These are phyloP conservation scores for Turdus rufiventris DNA, from an alignment of 2,113 vertebrate species.

Conservation along the genomic window DNA sequence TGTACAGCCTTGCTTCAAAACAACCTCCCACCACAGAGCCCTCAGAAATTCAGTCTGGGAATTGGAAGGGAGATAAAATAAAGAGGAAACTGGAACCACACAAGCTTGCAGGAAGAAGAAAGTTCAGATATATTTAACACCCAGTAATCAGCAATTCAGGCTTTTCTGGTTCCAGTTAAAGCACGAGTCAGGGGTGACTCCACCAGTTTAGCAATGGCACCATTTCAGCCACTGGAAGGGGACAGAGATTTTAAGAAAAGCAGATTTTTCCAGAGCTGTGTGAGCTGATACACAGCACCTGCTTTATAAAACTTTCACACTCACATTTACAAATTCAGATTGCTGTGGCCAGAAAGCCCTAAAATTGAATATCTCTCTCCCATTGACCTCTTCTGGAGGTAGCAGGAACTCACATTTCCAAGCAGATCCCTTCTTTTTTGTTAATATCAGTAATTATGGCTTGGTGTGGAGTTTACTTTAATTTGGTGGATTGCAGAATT, in stretches of 20 bases:
- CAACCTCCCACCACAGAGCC: neutral
- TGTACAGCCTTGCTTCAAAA: neutral
- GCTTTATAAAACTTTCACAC: neutral
- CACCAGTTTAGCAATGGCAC: neutral
- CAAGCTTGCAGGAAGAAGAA: neutral
- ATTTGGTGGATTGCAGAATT: constrained; percentile 23
- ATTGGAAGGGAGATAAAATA: neutral
- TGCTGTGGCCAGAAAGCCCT: neutral
- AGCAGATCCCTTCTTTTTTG: neutral
- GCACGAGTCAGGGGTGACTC: neutral
- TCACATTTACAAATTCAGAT: neutral
- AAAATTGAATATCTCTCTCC: neutral
- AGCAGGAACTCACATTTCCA: neutral
- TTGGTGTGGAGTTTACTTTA: neutral
- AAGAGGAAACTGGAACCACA: neutral
- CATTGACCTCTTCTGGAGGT: neutral
- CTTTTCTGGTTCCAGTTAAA: neutral
- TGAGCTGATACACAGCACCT: neutral
- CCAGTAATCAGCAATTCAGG: neutral
- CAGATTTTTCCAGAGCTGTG: neutral
- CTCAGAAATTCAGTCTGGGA: neutral
- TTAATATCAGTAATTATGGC: neutral
- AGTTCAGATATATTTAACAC: neutral
- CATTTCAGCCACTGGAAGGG: neutral
- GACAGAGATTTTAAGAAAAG: neutral